Base-by-base conservation (phyloP, 1,140 invertebrate genomes). In the Drosophila sulfurigaster region DNA sequence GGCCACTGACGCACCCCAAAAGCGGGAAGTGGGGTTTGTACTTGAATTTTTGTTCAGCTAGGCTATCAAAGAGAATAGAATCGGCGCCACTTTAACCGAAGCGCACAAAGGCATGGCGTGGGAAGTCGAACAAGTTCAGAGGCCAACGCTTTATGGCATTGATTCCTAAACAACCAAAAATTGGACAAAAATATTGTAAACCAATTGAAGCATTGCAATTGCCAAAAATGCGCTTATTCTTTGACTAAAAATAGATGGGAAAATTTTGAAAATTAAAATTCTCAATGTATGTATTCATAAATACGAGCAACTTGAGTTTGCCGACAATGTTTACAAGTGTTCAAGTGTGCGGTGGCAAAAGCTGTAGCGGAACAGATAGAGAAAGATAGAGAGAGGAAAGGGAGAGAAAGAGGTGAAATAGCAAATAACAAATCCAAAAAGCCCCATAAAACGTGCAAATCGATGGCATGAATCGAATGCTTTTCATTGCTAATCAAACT, bases 401-500 rank as follows among this genome's bases (percentile, higher is more conserved):
- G 1, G n/a, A n/a, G 5, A 1, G 3, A 8, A n/a, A 28, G 25
- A 5, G 8, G 38, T 10, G 13, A 16, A 7, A 2, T 13, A 48
- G 32, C 45, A 46, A 35, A 48, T 7, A 16, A 5, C 32, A 56
- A 57, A 56, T 68, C 56, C 45, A 71, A 57, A 71, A 87, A 73
- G 49, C 63, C 38, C 63, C 43, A 72, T 89, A 64, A 83, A 87
- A 83, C 75, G 73, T 88, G 62, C 69, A 75, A 88, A 88, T 89
- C 83, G 80, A 87, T 89, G 67, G 82, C 68, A 77, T 79, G 74
- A 82, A 87, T 73, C 59, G 38, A 79, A 70, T 56, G 57, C 45
- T 73, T 87, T 83, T 87, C 68, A 87, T 74, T 69, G 66, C 66
- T 66, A 74, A 79, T 79, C 83, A 80, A 80, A 87, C 57, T 78